Percentiles rank a stretch among this genome's conserved stretches.
Evolutionary conservation across 2,888 invertebrate species (phyloP).

Genomic region (Liposcelis brunnea): DNA sequence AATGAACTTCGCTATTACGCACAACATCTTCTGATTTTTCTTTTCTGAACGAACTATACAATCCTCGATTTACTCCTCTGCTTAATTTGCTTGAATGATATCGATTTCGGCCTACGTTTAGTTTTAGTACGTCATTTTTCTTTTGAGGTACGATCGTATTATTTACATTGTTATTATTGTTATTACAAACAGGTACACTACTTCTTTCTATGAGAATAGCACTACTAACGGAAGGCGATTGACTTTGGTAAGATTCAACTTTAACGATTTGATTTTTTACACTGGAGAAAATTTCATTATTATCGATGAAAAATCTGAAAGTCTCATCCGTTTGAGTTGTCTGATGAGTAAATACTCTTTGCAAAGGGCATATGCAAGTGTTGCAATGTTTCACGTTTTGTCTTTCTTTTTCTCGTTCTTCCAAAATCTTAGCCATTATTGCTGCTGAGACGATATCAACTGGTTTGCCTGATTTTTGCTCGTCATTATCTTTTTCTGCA

Average conservation of each 20-base stretch:
- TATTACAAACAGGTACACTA: background rate
- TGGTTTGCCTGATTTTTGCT: slow-evolving; percentile 34
- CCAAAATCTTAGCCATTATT: slow-evolving; percentile 78
- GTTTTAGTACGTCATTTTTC: background rate
- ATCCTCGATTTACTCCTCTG: slow-evolving; percentile 1
- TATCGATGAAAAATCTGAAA: background rate
- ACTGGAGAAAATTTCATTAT: too few species aligned
- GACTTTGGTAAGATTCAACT: slow-evolving; percentile 8
- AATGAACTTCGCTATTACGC: slow-evolving; percentile 3
- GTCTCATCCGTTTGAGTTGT: background rate
- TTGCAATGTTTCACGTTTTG: slow-evolving; percentile 66
- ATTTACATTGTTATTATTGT: too few species aligned
- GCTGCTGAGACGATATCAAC: slow-evolving; percentile 70
- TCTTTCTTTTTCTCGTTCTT: slow-evolving; percentile 66
- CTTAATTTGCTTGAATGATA: slow-evolving; percentile 7
- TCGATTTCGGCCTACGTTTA: slow-evolving; percentile 2
- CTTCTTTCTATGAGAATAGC: slow-evolving; percentile 5
- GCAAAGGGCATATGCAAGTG: slow-evolving; percentile 50
- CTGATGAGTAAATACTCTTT: background rate
- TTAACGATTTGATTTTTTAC: background rate
- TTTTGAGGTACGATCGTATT: background rate
- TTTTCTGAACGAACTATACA: background rate
- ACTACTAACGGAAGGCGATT: slow-evolving; percentile 5
- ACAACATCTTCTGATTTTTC: background rate
- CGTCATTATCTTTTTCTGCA: slow-evolving; percentile 25